Conservation (phyloP, 1,140 invertebrate genomes). For the Zaprionus ornatus region DNA sequence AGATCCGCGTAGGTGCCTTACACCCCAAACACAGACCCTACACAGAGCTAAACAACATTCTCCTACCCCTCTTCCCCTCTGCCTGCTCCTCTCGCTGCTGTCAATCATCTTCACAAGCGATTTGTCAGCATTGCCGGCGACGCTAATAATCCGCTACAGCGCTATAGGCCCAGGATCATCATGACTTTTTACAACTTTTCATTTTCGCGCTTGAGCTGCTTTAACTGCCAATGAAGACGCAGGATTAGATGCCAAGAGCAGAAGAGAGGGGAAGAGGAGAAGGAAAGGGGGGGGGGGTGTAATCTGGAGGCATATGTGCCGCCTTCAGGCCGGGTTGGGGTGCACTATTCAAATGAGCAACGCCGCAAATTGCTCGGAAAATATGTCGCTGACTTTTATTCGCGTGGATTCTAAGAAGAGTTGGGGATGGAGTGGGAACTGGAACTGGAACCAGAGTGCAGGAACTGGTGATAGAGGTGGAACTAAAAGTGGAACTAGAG, state of each 20-base stretch:
- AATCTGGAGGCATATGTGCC: constrained; percentile 51
- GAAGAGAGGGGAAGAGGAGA: constrained; percentile 3
- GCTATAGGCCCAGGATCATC: constrained; percentile 58
- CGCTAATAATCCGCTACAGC: constrained; percentile 70
- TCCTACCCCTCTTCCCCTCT: background rate
- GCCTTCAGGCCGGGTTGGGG: background rate
- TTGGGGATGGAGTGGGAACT: background rate
- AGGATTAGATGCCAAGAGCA: constrained; percentile 12
- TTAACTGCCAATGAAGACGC: constrained; percentile 57
- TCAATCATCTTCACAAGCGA: constrained; percentile 77
- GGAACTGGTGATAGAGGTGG: no score
- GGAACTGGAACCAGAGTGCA: no score
- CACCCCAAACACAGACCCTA: background rate
- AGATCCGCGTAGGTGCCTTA: background rate
- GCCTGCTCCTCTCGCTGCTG: constrained; percentile 15
- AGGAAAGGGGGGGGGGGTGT: background rate
- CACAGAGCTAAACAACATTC: background rate
- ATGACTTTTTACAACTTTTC: constrained; percentile 79
- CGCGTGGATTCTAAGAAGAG: constrained; percentile 1
- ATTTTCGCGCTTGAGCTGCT: constrained; percentile 71
- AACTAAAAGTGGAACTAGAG: background rate
- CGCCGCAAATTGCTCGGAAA: constrained; percentile 70
- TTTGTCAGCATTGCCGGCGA: constrained; percentile 65
- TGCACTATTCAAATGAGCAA: constrained; percentile 61
- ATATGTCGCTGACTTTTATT: constrained; percentile 65